Conservation (phyloP, 1,140 invertebrate species). For the Sarcophaga bullata region DNA sequence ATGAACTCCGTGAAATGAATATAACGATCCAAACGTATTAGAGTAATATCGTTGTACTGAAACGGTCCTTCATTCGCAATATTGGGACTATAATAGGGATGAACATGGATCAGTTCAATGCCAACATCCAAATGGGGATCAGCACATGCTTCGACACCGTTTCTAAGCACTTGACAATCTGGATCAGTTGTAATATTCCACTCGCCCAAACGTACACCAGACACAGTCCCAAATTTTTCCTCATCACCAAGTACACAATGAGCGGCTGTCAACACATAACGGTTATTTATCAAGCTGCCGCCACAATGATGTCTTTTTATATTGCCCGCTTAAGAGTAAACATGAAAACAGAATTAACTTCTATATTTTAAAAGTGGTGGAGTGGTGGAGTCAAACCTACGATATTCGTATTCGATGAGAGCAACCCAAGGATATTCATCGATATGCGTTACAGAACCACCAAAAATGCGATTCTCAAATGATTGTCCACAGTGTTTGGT, state of each 20-base stretch:
- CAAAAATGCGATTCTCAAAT: too few species aligned
- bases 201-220: slow-evolving; percentile 72
- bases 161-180: slow-evolving; percentile 67
- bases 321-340: too few species aligned
- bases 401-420: slow-evolving; percentile 64
- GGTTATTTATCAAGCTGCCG: slow-evolving; percentile 67
- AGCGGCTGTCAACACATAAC: slow-evolving; percentile 75
- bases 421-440: too few species aligned
- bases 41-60: slow-evolving; percentile 72
- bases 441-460: too few species aligned
- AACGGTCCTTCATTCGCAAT: slow-evolving; percentile 53
- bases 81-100: slow-evolving; percentile 70
- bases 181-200: slow-evolving; percentile 68
- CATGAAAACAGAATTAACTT: too few species aligned
- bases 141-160: slow-evolving; percentile 57
- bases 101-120: slow-evolving; percentile 69
- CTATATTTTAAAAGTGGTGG: too few species aligned
- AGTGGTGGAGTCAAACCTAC: slow-evolving; percentile 45
- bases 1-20: slow-evolving; percentile 38
- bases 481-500: too few species aligned
- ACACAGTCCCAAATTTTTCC: too few species aligned
- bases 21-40: slow-evolving; percentile 66
- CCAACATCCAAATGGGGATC: slow-evolving; percentile 68
- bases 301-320: slow-evolving; percentile 51
- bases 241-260: slow-evolving; percentile 55